Evolutionary conservation across 1,140 invertebrate species (phyloP).

Genomic region (Tetramorium alpestre): DNA sequence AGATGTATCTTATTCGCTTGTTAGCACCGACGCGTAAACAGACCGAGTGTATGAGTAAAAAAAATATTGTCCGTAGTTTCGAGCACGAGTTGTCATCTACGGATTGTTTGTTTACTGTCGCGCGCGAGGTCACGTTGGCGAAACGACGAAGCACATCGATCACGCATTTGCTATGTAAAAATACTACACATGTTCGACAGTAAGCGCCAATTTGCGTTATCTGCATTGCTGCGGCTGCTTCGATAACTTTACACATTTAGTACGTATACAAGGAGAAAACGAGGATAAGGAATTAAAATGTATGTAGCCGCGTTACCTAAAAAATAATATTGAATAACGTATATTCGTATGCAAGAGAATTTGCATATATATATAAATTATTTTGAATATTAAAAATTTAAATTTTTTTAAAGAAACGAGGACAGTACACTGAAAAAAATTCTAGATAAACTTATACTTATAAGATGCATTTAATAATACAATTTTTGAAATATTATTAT

Average conservation of each 20-base stretch:
- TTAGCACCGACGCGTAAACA: constrained; percentile 36
- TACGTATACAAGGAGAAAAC: background rate
- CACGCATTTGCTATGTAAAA: constrained; percentile 22
- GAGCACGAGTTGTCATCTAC: background rate
- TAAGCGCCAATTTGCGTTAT: constrained; percentile 16
- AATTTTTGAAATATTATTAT: too few relatives aligned
- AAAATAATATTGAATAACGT: background rate
- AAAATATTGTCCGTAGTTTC: constrained; percentile 11
- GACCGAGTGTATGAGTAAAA: constrained; percentile 27
- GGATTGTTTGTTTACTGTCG: constrained; percentile 40
- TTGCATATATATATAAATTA: background rate
- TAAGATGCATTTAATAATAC: too few relatives aligned
- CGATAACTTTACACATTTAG: background rate
- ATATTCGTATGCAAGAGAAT: background rate
- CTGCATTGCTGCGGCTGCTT: background rate
- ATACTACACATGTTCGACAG: background rate
- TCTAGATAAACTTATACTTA: too few relatives aligned
- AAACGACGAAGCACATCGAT: constrained; percentile 1
- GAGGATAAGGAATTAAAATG: background rate
- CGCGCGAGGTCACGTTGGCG: background rate
- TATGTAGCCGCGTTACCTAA: background rate
- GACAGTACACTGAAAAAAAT: too few relatives aligned
- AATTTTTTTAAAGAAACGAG: too few relatives aligned
- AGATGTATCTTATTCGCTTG: background rate
- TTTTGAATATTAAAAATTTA: background rate